phyloP scores from a whole-genome alignment of 2,888 invertebrate genomes.

The Apodemia hepburni region DNA sequence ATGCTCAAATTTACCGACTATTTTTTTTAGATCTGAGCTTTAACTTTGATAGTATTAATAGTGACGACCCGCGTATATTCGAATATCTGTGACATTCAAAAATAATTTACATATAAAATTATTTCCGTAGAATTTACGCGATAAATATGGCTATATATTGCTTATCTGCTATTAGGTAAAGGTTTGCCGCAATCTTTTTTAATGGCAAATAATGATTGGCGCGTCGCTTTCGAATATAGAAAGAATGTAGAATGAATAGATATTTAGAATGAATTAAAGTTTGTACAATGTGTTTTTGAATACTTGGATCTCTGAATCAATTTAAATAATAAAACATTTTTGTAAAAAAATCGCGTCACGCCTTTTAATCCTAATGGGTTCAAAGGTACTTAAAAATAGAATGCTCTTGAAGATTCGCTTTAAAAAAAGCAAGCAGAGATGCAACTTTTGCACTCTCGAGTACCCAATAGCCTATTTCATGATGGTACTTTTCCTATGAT shows the following conservation, averaged over 20 bases:
- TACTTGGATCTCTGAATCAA: neutral
- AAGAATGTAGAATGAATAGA: slow-evolving; percentile 15
- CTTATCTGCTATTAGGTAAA: slow-evolving; percentile 41
- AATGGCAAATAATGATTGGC: slow-evolving; percentile 43
- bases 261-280: slow-evolving; percentile 1
- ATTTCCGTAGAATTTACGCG: slow-evolving; percentile 50
- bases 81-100: neutral
- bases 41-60: neutral
- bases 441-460: too few relatives aligned
- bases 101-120: neutral
- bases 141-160: slow-evolving; percentile 48
- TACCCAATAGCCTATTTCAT: too few relatives aligned
- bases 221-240: slow-evolving; percentile 43
- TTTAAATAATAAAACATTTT: neutral
- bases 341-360: neutral
- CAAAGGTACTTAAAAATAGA: too few relatives aligned
- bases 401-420: too few relatives aligned
- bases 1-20: neutral
- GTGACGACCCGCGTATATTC: neutral
- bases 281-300: neutral
- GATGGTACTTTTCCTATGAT: too few relatives aligned
- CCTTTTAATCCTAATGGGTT: neutral
- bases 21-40: neutral
- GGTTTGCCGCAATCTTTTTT: slow-evolving; percentile 54
- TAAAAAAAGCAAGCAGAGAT: too few relatives aligned